Evolutionary conservation across 2,113 vertebrate species (phyloP), one percentile per base, ranked within the genome.

Genomic region (Ctenomys sociabilis): DNA sequence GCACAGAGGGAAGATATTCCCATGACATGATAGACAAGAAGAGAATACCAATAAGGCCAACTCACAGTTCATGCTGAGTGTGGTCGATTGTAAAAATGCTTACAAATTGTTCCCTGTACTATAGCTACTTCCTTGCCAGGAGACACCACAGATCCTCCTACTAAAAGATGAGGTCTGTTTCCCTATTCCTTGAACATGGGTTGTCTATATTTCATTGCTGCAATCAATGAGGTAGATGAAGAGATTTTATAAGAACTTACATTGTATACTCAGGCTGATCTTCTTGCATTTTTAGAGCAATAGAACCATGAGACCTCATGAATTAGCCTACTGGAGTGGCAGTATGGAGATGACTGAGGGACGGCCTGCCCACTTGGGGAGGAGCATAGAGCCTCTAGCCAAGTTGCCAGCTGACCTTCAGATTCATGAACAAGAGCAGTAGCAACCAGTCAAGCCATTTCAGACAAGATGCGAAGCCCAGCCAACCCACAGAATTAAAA

Each of bases 21-120:
- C 82, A 61, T 90, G 84, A 92, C 52, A 96, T 77, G 89, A 88
- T 57, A 66, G 64, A 94, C 92, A 90, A 87, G 77, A 90, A 82
- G 26, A 61, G 70, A 93, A 78, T 96, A 94, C 85, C 88, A 96
- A 92, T 97, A 87, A 95, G 91, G 77, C 35, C 14, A 84, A 93
- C 22, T 92, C 52, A 54, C 35, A 90, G 43, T 92, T 95, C 66
- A 92, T 66, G 70, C 83, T 88, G 49, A 94, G 81, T 91, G 87
- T 63, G 81, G 72, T 82, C 88, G 70, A 93, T 90, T 80, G 84
- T 84, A 91, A 96, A 96, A 88, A 72, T 82, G 68, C 89, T 94
- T 86, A 93, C 90, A 94, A 95, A 40, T 64, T 91, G 45, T 84
- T 93, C 26, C 85, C 70, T 52, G 87, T 87, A 93, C 87, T 93